These are phyloP conservation scores for Sylvia atricapilla DNA, from an alignment of 2,113 vertebrate species.

Conservation along the genomic window DNA sequence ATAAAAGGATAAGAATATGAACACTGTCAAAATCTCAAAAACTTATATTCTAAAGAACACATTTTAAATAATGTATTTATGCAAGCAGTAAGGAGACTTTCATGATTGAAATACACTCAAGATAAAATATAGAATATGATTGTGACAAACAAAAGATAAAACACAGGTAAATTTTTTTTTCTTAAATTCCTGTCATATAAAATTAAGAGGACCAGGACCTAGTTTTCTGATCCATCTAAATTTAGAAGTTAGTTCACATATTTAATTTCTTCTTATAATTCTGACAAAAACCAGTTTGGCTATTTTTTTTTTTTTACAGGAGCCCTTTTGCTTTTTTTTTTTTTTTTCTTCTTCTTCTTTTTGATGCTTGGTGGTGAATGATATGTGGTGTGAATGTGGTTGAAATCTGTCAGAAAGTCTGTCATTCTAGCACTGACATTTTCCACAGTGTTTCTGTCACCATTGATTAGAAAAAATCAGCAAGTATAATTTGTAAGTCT, in stretches of 20 bases:
- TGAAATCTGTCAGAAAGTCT: slow-evolving; percentile 18
- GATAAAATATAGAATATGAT: not conserved
- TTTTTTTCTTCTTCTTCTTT: too few species aligned
- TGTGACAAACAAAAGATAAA: not conserved
- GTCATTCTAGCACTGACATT: not conserved
- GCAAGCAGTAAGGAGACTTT: not conserved
- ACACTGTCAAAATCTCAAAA: not conserved
- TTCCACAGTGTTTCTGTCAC: slow-evolving; percentile 12
- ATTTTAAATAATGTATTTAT: not conserved
- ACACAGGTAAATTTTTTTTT: not conserved
- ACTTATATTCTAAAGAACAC: not conserved
- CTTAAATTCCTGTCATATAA: not conserved
- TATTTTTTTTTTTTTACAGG: not conserved
- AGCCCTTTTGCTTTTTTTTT: not conserved
- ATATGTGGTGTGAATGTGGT: not conserved
- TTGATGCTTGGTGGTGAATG: not conserved
- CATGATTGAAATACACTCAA: not conserved
- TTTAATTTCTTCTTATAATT: not conserved
- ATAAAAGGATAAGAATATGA: not conserved
- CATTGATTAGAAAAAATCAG: not conserved
- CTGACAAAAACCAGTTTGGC: not conserved
- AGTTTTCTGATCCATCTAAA: not conserved
- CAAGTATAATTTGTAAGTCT: not conserved
- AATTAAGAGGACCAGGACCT: not conserved
- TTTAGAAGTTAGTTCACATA: not conserved